Evolutionary conservation across 2,797 vertebrate species (phyloP), one percentile per base, ranked within the genome.

Genomic region (Hephaestus fuliginosus): DNA sequence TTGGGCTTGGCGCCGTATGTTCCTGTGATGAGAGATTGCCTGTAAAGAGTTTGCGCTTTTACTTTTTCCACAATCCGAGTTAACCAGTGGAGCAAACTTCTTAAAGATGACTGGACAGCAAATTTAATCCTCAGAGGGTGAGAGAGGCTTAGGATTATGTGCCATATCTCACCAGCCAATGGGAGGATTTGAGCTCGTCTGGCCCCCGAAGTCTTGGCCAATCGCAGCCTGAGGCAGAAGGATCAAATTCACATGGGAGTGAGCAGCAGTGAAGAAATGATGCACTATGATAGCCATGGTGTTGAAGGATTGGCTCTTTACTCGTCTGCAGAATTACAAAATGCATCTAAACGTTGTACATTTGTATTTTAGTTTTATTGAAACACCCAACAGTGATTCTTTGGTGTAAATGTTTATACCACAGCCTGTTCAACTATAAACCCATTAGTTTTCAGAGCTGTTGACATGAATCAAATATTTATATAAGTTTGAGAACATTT

Each of bases 121-220:
- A 87, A 93, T 84, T 81, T 92, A 91, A 93, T 93, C 90, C 88
- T 81, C 76, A 77, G 76, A 78, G 76, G 84, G 74, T 28, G 73
- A 84, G 81, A 88, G 82, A 89, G 87, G 79, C 0, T 93, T 91
- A 93, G 86, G 88, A 92, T 93, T 91, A 93, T 88, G 73, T 22
- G 20, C 77, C 76, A 69, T 93, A 93, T 92, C 92, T 91, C 70
- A 58, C 71, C 58, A 70, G 70, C 89, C 89, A 90, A 91, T 89
- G 78, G 83, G 79, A 90, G 85, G 84, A 89, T 88, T 88, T 86
- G 49, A 82, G 88, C 33, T 73, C 33, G 78, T 82, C 70, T 86
- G 84, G 84, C 20, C 69, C n/a, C n/a, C 1, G 63, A 76, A 57
- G 76, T 82, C 58, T 80, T 36, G 69, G 80, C 88, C 90, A 93